phyloP scores from a whole-genome alignment of 2,888 invertebrate genomes.

The Acholoe squamosa region DNA sequence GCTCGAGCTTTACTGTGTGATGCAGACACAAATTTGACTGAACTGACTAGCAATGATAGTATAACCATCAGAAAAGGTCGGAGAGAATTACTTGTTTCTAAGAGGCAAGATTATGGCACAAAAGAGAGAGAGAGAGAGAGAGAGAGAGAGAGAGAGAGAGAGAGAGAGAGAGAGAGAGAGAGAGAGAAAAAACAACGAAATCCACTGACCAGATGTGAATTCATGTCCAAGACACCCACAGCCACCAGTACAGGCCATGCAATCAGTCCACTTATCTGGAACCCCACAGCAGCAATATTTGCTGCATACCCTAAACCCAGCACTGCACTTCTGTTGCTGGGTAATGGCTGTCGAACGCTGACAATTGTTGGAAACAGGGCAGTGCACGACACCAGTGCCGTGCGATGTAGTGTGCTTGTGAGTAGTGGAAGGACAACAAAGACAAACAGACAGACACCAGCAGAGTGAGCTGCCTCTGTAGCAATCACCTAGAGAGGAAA shows the following conservation, averaged over 20 bases:
- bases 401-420: conserved; percentile 96
- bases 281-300: not conserved
- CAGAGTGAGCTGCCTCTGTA: conserved; percentile 93
- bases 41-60: no score
- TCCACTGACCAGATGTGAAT: not conserved
- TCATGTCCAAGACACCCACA: not conserved
- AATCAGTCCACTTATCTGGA: not conserved
- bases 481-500: conserved; percentile 86
- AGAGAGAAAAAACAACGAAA: no score
- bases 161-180: no score
- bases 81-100: no score
- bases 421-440: conserved; percentile 95
- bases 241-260: not conserved
- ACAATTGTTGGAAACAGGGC: not conserved
- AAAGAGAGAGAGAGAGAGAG: no score
- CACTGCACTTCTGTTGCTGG: not conserved
- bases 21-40: no score
- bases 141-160: no score
- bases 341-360: not conserved
- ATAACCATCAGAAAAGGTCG: no score
- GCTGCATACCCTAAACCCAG: not conserved
- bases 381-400: conserved; percentile 90
- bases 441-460: conserved; percentile 93
- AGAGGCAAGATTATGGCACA: no score
- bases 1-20: no score